Conservation (phyloP, 2,113 vertebrate genomes). For the Synodontis membranacea region DNA sequence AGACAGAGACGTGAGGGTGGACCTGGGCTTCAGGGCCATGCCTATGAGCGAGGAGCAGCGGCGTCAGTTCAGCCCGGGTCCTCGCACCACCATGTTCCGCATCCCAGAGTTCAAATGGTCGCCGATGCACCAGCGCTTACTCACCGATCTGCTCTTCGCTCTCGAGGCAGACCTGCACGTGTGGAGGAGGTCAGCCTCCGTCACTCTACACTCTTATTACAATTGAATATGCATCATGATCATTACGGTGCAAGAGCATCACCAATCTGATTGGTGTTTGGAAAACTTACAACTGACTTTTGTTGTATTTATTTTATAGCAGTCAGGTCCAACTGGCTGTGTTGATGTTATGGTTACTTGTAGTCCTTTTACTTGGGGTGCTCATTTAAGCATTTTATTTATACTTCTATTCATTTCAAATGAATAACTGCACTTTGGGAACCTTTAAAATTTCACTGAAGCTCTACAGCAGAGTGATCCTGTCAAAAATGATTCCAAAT, state of each 20-base stretch:
- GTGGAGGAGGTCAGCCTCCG: constrained; percentile 87
- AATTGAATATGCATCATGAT: neutral
- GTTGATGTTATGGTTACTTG: neutral
- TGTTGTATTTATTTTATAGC: neutral
- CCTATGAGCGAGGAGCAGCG: constrained; percentile 97
- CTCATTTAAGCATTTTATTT: too few relatives aligned
- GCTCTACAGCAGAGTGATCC: too few relatives aligned
- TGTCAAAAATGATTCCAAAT: neutral
- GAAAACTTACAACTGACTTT: neutral
- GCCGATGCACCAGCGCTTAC: constrained; percentile 94
- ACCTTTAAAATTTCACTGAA: too few relatives aligned
- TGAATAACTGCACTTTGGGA: too few relatives aligned
- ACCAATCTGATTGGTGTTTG: neutral
- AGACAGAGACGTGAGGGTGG: constrained; percentile 90
- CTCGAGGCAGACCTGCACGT: constrained; percentile 97
- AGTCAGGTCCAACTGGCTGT: neutral
- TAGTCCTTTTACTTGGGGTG: neutral
- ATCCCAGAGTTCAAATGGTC: constrained; percentile 99
- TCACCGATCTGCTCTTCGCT: constrained; percentile 94
- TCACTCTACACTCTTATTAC: neutral
- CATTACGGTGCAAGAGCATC: neutral
- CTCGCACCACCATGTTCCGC: constrained; percentile 98
- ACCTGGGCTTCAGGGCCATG: constrained; percentile 94
- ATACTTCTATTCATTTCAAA: too few relatives aligned
- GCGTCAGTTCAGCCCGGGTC: constrained; percentile 95